phyloP scores from a whole-genome alignment of 1,140 invertebrate genomes.

The Mya arenaria region DNA sequence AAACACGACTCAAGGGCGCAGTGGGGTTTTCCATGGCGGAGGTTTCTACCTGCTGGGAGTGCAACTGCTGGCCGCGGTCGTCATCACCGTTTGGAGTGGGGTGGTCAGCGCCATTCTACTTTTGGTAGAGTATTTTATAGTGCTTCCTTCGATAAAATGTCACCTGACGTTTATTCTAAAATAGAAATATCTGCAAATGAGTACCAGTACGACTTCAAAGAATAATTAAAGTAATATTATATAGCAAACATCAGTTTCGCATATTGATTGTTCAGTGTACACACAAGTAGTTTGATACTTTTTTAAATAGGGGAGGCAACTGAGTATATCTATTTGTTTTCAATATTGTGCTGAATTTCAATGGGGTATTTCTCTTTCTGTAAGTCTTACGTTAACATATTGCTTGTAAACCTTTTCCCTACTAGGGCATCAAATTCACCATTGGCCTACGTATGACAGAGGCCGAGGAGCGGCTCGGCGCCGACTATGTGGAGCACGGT shows the following conservation, averaged over 20 bases:
- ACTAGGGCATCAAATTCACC: slow-evolving; percentile 4
- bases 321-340: background rate
- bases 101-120: slow-evolving; percentile 6
- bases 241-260: background rate
- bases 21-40: slow-evolving; percentile 89
- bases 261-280: too few species aligned
- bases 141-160: background rate
- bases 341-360: background rate
- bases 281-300: background rate
- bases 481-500: slow-evolving; percentile 29
- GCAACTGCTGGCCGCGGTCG: slow-evolving; percentile 66
- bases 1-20: slow-evolving; percentile 88
- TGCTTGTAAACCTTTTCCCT: background rate
- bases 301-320: background rate
- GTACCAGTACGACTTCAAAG: background rate
- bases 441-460: slow-evolving; percentile 28
- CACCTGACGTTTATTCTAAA: background rate
- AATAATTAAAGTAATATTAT: background rate
- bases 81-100: slow-evolving; percentile 66
- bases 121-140: background rate
- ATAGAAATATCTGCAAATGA: background rate
- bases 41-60: slow-evolving; percentile 73
- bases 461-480: slow-evolving; percentile 18
- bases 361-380: background rate
- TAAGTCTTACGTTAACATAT: background rate